Evolutionary conservation across 2,113 vertebrate genomes (phyloP).

Genomic region (Andinoacara biseriatus): DNA sequence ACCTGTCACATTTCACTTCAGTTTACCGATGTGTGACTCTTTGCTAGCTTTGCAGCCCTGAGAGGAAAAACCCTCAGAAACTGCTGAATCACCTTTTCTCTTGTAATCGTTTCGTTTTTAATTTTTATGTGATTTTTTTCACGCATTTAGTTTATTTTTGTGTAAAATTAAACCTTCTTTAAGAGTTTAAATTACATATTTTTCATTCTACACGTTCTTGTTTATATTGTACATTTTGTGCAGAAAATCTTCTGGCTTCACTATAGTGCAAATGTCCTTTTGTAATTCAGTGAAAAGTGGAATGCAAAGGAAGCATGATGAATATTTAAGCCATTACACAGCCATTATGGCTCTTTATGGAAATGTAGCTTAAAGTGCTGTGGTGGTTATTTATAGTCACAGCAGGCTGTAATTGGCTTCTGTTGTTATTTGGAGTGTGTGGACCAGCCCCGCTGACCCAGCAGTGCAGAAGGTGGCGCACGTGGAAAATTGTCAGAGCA

Average conservation of each 20-base stretch:
- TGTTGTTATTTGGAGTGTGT: slow-evolving; percentile 19
- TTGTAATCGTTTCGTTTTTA: background rate
- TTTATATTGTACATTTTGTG: background rate
- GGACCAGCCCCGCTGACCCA: background rate
- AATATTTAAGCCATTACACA: slow-evolving; percentile 61
- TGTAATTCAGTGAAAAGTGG: slow-evolving; percentile 34
- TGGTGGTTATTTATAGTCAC: slow-evolving; percentile 50
- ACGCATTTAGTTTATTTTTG: background rate
- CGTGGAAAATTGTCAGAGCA: background rate
- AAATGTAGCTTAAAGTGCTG: slow-evolving; percentile 53
- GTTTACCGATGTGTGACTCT: too few species aligned
- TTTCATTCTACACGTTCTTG: background rate
- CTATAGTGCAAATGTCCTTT: background rate
- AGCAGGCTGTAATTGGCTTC: slow-evolving; percentile 45
- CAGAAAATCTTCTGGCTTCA: background rate
- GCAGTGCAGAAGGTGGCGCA: background rate
- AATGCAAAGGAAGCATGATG: slow-evolving; percentile 33
- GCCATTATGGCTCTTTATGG: slow-evolving; percentile 63
- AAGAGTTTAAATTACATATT: background rate
- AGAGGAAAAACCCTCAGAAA: background rate
- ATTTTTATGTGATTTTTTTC: background rate
- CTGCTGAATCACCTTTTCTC: background rate
- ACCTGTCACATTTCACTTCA: too few species aligned
- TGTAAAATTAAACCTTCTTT: background rate
- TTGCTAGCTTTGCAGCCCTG: too few species aligned